These are phyloP conservation scores for Iguana delicatissima DNA, from an alignment of 2,797 vertebrate species.

Conservation along the genomic window DNA sequence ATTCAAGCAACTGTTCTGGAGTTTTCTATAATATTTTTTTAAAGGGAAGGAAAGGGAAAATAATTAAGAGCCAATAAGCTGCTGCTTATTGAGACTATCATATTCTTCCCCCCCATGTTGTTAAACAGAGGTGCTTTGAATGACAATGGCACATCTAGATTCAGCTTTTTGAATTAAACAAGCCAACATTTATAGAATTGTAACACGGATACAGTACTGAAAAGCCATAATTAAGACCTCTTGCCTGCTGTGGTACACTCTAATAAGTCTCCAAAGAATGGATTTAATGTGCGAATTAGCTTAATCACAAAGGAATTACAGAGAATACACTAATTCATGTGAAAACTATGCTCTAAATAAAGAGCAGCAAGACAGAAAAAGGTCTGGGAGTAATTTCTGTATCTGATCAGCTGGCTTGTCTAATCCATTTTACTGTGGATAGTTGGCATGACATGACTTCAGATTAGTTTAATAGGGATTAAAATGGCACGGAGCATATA, in stretches of 20 bases:
- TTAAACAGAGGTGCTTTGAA: constrained; percentile 48
- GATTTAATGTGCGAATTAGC: constrained; percentile 73
- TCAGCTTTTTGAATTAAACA: constrained; percentile 61
- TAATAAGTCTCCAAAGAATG: constrained; percentile 70
- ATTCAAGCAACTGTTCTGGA: constrained; percentile 55
- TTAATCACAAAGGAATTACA: constrained; percentile 72
- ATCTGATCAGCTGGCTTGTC: constrained; percentile 77
- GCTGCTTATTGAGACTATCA: constrained; percentile 52
- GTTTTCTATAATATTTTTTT: constrained; percentile 46
- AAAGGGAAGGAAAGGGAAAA: constrained; percentile 55
- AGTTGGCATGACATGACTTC: constrained; percentile 78
- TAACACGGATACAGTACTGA: constrained; percentile 61
- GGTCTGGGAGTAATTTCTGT: constrained; percentile 64
- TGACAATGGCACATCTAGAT: constrained; percentile 48
- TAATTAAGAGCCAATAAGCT: background rate
- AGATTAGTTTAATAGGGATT: constrained; percentile 80
- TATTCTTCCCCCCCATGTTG: constrained; percentile 61
- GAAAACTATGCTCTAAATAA: constrained; percentile 65
- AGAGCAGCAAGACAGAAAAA: constrained; percentile 65
- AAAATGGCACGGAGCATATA: constrained; percentile 77
- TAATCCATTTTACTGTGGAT: constrained; percentile 80
- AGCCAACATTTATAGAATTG: constrained; percentile 67
- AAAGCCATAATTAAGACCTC: constrained; percentile 69
- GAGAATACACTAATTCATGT: constrained; percentile 67
- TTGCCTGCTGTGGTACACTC: constrained; percentile 66